These are phyloP conservation scores for Gallinago jamesoni DNA, from an alignment of 2,113 vertebrate species.

Conservation along the genomic window DNA sequence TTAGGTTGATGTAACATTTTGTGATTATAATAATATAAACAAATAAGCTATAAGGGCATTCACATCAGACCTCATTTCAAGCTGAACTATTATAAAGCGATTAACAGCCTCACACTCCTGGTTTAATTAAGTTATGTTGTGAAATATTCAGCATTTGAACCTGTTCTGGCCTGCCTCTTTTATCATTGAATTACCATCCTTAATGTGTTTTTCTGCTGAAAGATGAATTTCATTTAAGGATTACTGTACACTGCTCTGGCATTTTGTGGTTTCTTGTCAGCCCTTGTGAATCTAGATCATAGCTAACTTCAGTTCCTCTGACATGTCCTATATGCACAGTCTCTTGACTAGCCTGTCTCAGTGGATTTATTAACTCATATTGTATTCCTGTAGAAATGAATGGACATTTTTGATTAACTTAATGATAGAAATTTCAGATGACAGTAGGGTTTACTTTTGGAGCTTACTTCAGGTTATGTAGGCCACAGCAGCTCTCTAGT, in stretches of 20 bases:
- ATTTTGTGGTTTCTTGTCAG: conserved; percentile 64
- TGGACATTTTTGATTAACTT: conserved; percentile 66
- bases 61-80: conserved; percentile 72
- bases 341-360: conserved; percentile 66
- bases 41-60: conserved; percentile 63
- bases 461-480: conserved; percentile 55
- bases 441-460: conserved; percentile 58
- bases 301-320: conserved; percentile 57
- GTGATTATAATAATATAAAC: conserved; percentile 69
- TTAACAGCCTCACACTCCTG: conserved; percentile 71
- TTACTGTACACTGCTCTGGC: conserved; percentile 46
- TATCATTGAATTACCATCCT: conserved; percentile 66
- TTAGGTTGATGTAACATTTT: conserved; percentile 35
- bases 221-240: conserved; percentile 69
- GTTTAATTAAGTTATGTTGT: conserved; percentile 79
- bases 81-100: conserved; percentile 73
- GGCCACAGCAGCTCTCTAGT: conserved; percentile 19
- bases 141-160: conserved; percentile 78
- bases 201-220: conserved; percentile 76
- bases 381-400: conserved; percentile 53
- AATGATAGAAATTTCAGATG: conserved; percentile 67
- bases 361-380: conserved; percentile 66
- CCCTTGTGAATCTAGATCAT: conserved; percentile 59
- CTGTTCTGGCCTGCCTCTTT: conserved; percentile 75
- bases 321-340: conserved; percentile 66